Evolutionary conservation across 2,113 vertebrate genomes (phyloP).

Genomic region (Oncorhynchus masou): DNA sequence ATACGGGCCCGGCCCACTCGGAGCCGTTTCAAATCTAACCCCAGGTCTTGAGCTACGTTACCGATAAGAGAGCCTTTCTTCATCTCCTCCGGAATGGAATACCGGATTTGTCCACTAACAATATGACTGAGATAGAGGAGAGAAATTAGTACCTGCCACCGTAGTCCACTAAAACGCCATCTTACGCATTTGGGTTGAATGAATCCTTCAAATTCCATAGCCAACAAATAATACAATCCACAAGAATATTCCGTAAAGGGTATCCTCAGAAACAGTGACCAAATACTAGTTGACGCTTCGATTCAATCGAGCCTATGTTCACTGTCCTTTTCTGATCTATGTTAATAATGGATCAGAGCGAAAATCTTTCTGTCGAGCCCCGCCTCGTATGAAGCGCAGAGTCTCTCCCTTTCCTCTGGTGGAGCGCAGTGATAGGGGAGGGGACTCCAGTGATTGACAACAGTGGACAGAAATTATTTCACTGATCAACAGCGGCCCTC

Average conservation of each 20-base stretch:
- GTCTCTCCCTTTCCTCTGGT: background rate
- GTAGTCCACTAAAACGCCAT: background rate
- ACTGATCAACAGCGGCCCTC: conserved; percentile 39
- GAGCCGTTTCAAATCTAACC: conserved; percentile 8
- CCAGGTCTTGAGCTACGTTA: conserved; percentile 11
- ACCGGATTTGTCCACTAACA: background rate
- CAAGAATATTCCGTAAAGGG: background rate
- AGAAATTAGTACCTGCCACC: background rate
- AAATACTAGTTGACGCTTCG: background rate
- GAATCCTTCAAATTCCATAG: background rate
- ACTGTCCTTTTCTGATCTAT: background rate
- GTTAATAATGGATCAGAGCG: background rate
- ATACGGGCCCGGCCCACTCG: background rate
- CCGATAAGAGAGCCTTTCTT: conserved; percentile 7
- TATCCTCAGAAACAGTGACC: too few species aligned
- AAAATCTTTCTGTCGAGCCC: background rate
- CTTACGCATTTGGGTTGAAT: background rate
- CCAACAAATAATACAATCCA: background rate
- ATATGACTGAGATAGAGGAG: background rate
- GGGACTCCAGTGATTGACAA: background rate
- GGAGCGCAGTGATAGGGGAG: conserved; percentile 2
- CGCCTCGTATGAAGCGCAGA: background rate
- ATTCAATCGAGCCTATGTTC: background rate
- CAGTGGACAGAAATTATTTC: background rate
- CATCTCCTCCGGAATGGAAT: conserved; percentile 3